These are phyloP conservation scores for Biston betularia DNA, from an alignment of 2,888 invertebrate species.

Conservation along the genomic window DNA sequence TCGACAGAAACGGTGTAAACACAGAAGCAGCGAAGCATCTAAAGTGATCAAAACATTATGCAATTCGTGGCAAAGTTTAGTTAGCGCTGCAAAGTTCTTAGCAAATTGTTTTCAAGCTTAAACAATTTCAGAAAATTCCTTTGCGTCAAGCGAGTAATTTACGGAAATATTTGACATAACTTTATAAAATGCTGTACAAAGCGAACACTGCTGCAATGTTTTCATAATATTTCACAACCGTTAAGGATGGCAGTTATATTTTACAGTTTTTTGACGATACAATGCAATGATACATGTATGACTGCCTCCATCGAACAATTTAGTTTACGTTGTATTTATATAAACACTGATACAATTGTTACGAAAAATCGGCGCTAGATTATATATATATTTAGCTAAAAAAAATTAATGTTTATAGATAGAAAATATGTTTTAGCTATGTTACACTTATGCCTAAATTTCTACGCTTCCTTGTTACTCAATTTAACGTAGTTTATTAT, in stretches of 20 bases:
- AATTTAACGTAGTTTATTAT: too few species aligned
- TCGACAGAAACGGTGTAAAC: too few species aligned
- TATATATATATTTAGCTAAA: neutral
- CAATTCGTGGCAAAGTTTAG: too few species aligned
- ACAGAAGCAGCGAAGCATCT: too few species aligned
- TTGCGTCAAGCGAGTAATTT: too few species aligned
- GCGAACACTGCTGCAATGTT: conserved; percentile 3
- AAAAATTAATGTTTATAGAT: neutral
- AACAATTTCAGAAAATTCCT: too few species aligned
- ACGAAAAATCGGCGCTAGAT: neutral
- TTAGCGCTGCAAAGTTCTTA: too few species aligned
- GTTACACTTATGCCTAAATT: too few species aligned
- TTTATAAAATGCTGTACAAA: conserved; percentile 4
- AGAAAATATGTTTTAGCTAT: neutral
- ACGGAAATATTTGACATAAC: too few species aligned
- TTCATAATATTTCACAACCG: conserved; percentile 28
- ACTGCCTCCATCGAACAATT: conserved; percentile 14
- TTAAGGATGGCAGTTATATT: conserved; percentile 28
- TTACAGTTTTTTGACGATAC: conserved; percentile 15
- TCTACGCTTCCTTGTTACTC: too few species aligned
- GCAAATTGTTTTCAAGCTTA: too few species aligned
- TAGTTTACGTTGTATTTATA: neutral
- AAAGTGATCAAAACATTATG: too few species aligned
- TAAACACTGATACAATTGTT: neutral
- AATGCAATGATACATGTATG: neutral